Base-by-base conservation (phyloP, 1,140 invertebrate genomes). In the Proctacanthus coquilletti region DNA sequence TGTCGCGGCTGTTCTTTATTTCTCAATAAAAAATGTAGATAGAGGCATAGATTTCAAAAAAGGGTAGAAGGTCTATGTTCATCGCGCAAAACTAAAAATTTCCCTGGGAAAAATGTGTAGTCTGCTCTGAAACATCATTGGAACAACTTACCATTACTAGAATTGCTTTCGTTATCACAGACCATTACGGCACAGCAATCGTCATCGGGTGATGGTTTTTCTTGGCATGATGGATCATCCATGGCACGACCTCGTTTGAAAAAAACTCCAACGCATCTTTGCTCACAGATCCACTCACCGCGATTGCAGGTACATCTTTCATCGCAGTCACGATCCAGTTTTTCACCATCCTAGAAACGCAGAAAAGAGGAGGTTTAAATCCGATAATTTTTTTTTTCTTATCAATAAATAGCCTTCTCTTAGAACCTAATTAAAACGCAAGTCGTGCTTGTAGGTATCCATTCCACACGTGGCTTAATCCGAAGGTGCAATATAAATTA, bases 111-210 rank as follows among this genome's bases (percentile, higher is more conserved):
- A n/a, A n/a, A n/a, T n/a, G n/a, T n/a, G n/a, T n/a, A n/a, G n/a
- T n/a, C n/a, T n/a, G n/a, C n/a, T n/a, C n/a, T n/a, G n/a, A n/a
- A n/a, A n/a, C n/a, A n/a, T n/a, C n/a, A n/a, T n/a, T n/a, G n/a
- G n/a, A n/a, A n/a, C n/a, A n/a, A 13, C 18, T 13, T 34, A 15
- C 21, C 23, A 34, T 42, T 46, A 70, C 67, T 66, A 33, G 66
- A 64, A 56, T 70, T 66, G 10, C 62, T 50, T 5, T 70, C 56
- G 49, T 35, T 17, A 13, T 27, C 21, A 39, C 80, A 84, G 18
- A 69, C 61, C 42, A 80, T 62, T 21, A 74, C 63, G 3, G 80
- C 74, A 49, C 84, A 89, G 52, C 85, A 91, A 19, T 75, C 74
- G 51, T 87, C 80, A 23, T 77, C 74, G 10, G 70, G 64, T 6